Percentiles rank a stretch among this genome's conserved stretches.
Conservation (phyloP, 2,888 invertebrate genomes). For the Tetheella fluctuosa region DNA sequence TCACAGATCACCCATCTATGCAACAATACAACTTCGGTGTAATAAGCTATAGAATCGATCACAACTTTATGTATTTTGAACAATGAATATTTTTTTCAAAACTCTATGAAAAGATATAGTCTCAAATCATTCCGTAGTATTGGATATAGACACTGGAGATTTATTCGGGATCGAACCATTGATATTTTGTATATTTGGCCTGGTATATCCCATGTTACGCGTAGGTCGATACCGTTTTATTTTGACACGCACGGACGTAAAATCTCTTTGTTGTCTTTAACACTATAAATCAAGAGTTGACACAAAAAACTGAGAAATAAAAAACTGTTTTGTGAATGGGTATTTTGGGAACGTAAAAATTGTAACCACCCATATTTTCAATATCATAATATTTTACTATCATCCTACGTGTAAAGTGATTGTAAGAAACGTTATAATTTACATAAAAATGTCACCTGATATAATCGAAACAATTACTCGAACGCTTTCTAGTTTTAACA, state of each 20-base stretch:
- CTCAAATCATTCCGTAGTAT: slow-evolving; percentile 45
- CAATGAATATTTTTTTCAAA: slow-evolving; percentile 53
- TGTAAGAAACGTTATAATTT: slow-evolving; percentile 34
- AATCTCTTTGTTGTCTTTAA: slow-evolving; percentile 72
- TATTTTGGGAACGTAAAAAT: slow-evolving; percentile 33
- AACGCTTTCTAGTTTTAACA: slow-evolving; percentile 62
- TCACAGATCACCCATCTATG: slow-evolving; percentile 69
- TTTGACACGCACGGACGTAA: slow-evolving; percentile 72
- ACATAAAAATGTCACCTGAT: slow-evolving; percentile 50
- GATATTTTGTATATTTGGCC: slow-evolving; percentile 47
- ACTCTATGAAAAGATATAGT: slow-evolving; percentile 37
- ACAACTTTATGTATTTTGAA: slow-evolving; percentile 50
- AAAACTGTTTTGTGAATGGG: slow-evolving; percentile 52
- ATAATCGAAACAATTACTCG: slow-evolving; percentile 65
- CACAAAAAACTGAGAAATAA: slow-evolving; percentile 60
- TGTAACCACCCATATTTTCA: not conserved
- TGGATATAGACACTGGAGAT: slow-evolving; percentile 39
- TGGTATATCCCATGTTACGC: slow-evolving; percentile 65
- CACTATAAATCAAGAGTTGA: slow-evolving; percentile 74
- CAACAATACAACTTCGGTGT: slow-evolving; percentile 67
- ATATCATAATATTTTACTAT: not conserved
- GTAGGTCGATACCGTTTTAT: slow-evolving; percentile 76
- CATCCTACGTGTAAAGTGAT: slow-evolving; percentile 6
- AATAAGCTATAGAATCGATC: slow-evolving; percentile 64
- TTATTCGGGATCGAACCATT: slow-evolving; percentile 43